Evolutionary conservation across 2,797 vertebrate species (phyloP), one percentile per base, ranked within the genome.

Genomic region (Smutsia gigantea): DNA sequence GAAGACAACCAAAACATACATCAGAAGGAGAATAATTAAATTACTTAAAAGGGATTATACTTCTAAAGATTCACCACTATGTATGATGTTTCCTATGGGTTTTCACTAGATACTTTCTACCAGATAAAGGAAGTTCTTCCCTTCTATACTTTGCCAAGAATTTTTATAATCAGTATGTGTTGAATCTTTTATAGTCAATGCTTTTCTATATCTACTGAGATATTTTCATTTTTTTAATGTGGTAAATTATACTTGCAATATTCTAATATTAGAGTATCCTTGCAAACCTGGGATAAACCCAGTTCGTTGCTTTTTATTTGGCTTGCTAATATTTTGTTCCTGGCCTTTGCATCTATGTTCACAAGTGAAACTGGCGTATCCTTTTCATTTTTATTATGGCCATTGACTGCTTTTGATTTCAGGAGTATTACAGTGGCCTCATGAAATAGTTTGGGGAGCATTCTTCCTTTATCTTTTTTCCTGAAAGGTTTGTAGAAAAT

Each of bases 1-100:
- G 51, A 81, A 92, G 71, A 77, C 11, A 79, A 75, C 19, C 81
- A 74, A 94, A 96, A 49, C 13, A 85, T 63, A 81, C 5, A 75
- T 27, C 61, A 74, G 75, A 74, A 83, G 21, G 15, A 63, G 31
- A 69, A 92, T 23, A 51, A 5, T 5, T 90, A 42, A 66, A 61
- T n/a, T 5, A n/a, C 39, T 46, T 71, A 77, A 55, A 49, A 90
- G 18, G 29, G 29, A 66, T 81, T 82, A 27, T 14, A 61, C 27
- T 29, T 84, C 53, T 63, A 23, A 87, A 66, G 31, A 4, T 51
- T 87, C 19, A 79, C 7, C 8, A 63, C 23, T 13, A 74, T 23
- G 2, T 34, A 25, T 27, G 0, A 64, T 66, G 31, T 87, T 96
- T 57, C 46, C 46, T 81, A 23, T 31, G 27, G 15, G 23, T 75